These are phyloP conservation scores for Xenopus tropicalis DNA, from an alignment of 2,113 vertebrate genomes.

Conservation along the genomic window UCB_Xtro_10.0 CM004450.2:67456501-67457000, in stretches of 20 bases:
- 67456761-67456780: slow-evolving; percentile 52
- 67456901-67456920: slow-evolving; percentile 66
- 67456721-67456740: slow-evolving; percentile 64
- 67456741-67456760: slow-evolving; percentile 57
- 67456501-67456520: slow-evolving; percentile 37
- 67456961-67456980: slow-evolving; percentile 61
- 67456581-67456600: background rate
- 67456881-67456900: slow-evolving; percentile 52
- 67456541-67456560: slow-evolving; percentile 45
- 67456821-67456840: slow-evolving; percentile 65
- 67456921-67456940: slow-evolving; percentile 76
- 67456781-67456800: slow-evolving; percentile 63
- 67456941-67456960: slow-evolving; percentile 56
- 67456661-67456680: slow-evolving; percentile 55
- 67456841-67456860: slow-evolving; percentile 67
- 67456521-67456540: slow-evolving; percentile 4
- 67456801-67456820: slow-evolving; percentile 71
- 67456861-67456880: slow-evolving; percentile 51
- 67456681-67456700: slow-evolving; percentile 54
- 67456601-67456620: background rate
- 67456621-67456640: slow-evolving; percentile 46
- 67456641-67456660: slow-evolving; percentile 51
- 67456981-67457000: slow-evolving; percentile 67
- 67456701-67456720: slow-evolving; percentile 43
- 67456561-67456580: background rate